A percentile compares a stretch with the other conserved stretches of the same genome.
phyloP scores from a whole-genome alignment of 64 coral and sea anemone species.

The Montipora capricornis region DNA sequence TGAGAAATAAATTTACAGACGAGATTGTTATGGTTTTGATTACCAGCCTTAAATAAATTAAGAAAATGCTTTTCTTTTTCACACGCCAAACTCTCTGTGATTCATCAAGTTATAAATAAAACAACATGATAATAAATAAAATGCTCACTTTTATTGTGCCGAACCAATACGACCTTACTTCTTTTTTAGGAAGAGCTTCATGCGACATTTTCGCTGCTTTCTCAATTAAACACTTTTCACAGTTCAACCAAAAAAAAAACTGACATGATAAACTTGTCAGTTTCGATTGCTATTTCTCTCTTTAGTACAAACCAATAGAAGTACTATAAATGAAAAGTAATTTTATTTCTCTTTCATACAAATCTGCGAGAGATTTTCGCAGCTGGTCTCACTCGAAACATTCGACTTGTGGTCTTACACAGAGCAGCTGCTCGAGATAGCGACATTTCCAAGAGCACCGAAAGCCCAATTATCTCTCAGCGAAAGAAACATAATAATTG shows the following conservation, averaged over 20 bases:
- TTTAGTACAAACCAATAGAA: not conserved
- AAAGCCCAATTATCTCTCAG: not conserved
- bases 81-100: not conserved
- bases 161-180: too few relatives aligned
- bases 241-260: not conserved
- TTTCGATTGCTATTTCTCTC: not conserved
- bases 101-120: not conserved
- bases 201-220: not conserved
- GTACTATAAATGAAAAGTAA: not conserved
- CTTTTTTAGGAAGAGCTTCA: not conserved
- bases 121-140: constrained; percentile 13
- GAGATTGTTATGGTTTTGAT: constrained; percentile 29
- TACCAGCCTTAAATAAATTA: constrained; percentile 32
- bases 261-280: not conserved
- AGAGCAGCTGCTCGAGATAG: constrained; percentile 22
- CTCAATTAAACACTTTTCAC: not conserved
- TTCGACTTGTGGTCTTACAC: constrained; percentile 15
- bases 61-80: constrained; percentile 33
- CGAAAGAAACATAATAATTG: constrained; percentile 12
- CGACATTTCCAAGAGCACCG: constrained; percentile 7
- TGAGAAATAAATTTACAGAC: not conserved
- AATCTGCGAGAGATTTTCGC: constrained; percentile 34
- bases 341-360: not conserved
- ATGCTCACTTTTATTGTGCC: not conserved
- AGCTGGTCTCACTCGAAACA: constrained; percentile 22